Evolutionary conservation across 2,113 vertebrate genomes (phyloP).

Genomic region (Myiopsitta monachus): DNA sequence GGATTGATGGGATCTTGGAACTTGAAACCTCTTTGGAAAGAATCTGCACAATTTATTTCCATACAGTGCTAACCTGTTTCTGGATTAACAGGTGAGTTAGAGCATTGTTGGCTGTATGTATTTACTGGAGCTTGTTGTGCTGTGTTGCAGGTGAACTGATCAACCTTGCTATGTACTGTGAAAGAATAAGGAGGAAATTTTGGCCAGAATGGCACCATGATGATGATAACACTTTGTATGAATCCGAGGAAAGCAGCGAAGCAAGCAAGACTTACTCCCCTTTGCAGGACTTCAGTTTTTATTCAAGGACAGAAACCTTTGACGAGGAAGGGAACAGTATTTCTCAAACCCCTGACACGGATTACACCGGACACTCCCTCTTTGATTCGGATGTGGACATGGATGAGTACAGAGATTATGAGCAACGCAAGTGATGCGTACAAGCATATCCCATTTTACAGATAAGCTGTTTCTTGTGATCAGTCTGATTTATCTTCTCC

Average conservation of each 20-base stretch:
- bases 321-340: slow-evolving; percentile 87
- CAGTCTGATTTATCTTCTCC: background rate
- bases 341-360: slow-evolving; percentile 83
- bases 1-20: background rate
- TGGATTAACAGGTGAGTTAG: background rate
- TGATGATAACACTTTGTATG: slow-evolving; percentile 85
- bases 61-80: background rate
- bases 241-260: slow-evolving; percentile 86
- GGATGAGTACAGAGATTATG: slow-evolving; percentile 87
- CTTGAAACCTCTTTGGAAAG: background rate
- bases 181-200: slow-evolving; percentile 92
- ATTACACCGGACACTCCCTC: slow-evolving; percentile 90
- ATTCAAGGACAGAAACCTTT: slow-evolving; percentile 94
- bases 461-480: slow-evolving; percentile 35
- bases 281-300: slow-evolving; percentile 85
- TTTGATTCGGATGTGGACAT: slow-evolving; percentile 94
- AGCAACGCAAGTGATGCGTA: slow-evolving; percentile 80
- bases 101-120: background rate
- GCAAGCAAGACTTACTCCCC: slow-evolving; percentile 82
- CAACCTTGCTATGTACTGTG: slow-evolving; percentile 96
- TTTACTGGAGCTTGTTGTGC: background rate
- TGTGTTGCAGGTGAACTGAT: slow-evolving; percentile 87
- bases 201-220: slow-evolving; percentile 97
- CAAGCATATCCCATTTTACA: background rate
- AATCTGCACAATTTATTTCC: background rate